These are phyloP conservation scores for Slavum lentiscoides DNA, from an alignment of 2,888 invertebrate genomes.

Conservation along the genomic window DNA sequence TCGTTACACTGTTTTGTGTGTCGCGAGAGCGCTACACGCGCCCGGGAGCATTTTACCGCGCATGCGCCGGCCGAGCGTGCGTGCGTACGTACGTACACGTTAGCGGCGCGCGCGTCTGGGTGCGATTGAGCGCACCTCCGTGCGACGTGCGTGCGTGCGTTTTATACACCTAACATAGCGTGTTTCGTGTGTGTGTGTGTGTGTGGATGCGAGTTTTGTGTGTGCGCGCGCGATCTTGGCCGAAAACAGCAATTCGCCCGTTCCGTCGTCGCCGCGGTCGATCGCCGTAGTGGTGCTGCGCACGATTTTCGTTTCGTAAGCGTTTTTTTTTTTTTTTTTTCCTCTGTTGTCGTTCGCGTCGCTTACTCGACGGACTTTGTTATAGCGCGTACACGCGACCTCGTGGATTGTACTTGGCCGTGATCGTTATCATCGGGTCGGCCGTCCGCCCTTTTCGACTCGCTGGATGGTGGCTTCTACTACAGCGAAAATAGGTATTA, in stretches of 20 bases:
- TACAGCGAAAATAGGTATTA: not conserved
- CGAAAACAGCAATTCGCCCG: not conserved
- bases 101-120: no score
- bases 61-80: no score
- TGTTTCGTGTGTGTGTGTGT: not conserved
- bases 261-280: not conserved
- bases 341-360: not conserved
- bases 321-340: no score
- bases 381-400: not conserved
- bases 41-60: no score
- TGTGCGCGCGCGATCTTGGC: no score
- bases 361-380: not conserved
- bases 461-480: not conserved
- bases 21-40: no score
- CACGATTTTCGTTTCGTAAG: no score
- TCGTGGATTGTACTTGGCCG: not conserved
- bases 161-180: not conserved
- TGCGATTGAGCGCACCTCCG: no score
- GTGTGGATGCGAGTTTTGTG: not conserved
- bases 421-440: conserved; percentile 18
- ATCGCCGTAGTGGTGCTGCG: not conserved
- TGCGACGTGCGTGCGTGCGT: not conserved
- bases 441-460: conserved; percentile 8
- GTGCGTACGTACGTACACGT: no score
- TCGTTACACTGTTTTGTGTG: no score